Percentiles rank a stretch among this genome's conserved stretches.
Conservation (phyloP, 2,113 vertebrate species). For the Rhynchomys soricoides region DNA sequence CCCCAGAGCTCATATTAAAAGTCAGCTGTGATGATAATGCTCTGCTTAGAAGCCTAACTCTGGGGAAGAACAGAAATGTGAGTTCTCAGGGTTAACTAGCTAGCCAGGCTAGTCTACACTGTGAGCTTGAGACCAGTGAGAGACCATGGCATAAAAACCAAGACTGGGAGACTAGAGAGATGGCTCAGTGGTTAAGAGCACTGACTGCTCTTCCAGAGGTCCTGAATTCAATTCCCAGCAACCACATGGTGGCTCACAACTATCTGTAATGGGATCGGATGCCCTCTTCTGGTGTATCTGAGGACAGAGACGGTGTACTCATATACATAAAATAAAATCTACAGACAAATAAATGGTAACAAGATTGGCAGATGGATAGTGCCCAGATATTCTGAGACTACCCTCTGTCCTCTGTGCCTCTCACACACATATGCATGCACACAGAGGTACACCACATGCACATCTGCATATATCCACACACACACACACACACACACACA, state of each 20-base stretch:
- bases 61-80: not conserved
- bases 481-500: not conserved
- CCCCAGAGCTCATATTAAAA: not conserved
- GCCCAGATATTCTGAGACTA: not conserved
- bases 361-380: not conserved
- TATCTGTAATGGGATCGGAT: no score
- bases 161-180: no score
- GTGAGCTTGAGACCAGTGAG: not conserved
- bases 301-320: no score
- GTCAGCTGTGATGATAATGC: not conserved
- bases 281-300: no score
- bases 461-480: not conserved
- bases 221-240: no score
- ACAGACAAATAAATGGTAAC: no score
- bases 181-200: no score
- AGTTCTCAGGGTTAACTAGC: not conserved
- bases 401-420: not conserved
- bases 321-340: no score
- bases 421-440: rapidly evolving
- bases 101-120: not conserved
- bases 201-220: no score
- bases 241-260: no score
- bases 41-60: not conserved
- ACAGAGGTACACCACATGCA: not conserved
- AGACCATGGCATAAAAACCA: not conserved